Percentiles rank a stretch among this genome's conserved stretches.
phyloP scores from a whole-genome alignment of 2,888 invertebrate species.

The Tiliacea aurago region DNA sequence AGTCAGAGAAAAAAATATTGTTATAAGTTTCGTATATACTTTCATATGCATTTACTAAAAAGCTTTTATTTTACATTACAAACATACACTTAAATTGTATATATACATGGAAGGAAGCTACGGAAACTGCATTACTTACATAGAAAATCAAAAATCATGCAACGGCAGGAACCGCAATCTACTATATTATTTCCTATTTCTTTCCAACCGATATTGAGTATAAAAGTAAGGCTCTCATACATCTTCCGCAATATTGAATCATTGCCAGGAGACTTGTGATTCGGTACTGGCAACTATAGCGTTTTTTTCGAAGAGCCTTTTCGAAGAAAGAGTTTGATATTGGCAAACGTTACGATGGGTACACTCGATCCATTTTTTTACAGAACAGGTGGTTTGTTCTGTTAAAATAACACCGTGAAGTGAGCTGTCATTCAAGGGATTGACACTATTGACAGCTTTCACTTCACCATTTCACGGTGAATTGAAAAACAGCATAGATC shows the following conservation, averaged over 20 bases:
- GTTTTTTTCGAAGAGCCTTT: not conserved
- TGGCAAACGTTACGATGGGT: not conserved
- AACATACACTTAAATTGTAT: no score
- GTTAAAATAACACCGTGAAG: no score
- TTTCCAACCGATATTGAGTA: conserved; percentile 10
- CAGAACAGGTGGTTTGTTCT: no score
- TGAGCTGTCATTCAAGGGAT: no score
- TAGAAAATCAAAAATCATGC: conserved; percentile 12
- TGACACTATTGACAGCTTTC: no score
- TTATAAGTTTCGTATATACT: no score
- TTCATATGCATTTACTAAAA: no score
- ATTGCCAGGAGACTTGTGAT: conserved; percentile 7
- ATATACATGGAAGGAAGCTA: not conserved
- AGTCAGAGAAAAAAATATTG: no score
- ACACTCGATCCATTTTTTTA: not conserved
- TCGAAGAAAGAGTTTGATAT: not conserved
- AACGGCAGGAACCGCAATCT: conserved; percentile 1
- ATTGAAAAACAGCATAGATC: no score
- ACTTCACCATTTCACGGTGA: no score
- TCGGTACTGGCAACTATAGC: not conserved
- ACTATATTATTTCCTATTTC: not conserved
- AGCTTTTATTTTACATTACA: no score
- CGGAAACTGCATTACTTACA: conserved; percentile 4
- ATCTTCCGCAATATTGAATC: conserved; percentile 19
- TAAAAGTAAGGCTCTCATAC: conserved; percentile 11